Evolutionary conservation across 2,113 vertebrate genomes (phyloP).

Genomic region (Eleginops maclovinus): DNA sequence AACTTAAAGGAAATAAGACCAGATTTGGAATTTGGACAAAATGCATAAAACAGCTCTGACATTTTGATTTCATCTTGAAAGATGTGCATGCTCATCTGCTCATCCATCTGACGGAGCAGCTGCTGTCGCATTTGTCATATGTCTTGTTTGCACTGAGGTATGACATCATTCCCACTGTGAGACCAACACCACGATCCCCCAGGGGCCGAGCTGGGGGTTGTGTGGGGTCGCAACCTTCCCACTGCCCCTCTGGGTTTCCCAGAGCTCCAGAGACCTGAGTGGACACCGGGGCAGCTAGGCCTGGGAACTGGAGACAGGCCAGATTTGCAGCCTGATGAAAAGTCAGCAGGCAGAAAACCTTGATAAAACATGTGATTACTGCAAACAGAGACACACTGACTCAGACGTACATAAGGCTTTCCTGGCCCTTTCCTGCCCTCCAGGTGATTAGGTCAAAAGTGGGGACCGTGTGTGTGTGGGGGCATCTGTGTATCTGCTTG

Average conservation of each 20-base stretch:
- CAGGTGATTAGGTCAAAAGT: constrained; percentile 7
- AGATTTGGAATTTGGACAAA: neutral
- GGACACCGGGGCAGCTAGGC: constrained; percentile 60
- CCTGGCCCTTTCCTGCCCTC: constrained; percentile 46
- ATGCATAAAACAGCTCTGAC: constrained; percentile 28
- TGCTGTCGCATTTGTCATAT: constrained; percentile 61
- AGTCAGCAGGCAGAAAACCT: constrained; percentile 20
- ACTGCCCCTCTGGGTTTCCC: constrained; percentile 76
- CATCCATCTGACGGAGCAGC: constrained; percentile 42
- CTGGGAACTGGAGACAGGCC: constrained; percentile 82
- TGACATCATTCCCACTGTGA: constrained; percentile 80
- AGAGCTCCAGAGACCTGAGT: constrained; percentile 65
- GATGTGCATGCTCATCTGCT: neutral
- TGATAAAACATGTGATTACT: constrained; percentile 11
- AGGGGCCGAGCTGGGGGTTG: constrained; percentile 64
- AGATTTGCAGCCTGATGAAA: constrained; percentile 39
- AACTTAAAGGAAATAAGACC: constrained; percentile 7
- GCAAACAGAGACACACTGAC: constrained; percentile 12
- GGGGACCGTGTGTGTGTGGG: constrained; percentile 17
- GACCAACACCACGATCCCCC: constrained; percentile 68
- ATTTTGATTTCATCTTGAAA: constrained; percentile 19
- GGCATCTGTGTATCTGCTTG: neutral
- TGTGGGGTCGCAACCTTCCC: constrained; percentile 80
- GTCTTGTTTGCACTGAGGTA: constrained; percentile 59
- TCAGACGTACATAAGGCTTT: constrained; percentile 37